Conservation (phyloP, 2,113 vertebrate species). For the Leptobrachium ailaonicum region DNA sequence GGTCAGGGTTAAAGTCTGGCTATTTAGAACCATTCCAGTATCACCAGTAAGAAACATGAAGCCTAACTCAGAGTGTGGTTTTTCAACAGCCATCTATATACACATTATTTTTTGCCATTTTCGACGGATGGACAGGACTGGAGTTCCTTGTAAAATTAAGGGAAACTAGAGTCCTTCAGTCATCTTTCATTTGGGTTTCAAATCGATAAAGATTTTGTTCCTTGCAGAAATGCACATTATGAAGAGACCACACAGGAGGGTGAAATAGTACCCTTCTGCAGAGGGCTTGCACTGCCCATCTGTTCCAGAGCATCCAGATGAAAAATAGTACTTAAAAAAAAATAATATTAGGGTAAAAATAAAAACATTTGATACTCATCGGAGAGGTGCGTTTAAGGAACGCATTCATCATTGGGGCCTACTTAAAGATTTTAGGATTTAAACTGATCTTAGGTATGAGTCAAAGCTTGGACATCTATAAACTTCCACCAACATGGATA, state of each 20-base stretch:
- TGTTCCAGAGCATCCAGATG: constrained; percentile 38
- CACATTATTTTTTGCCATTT: constrained; percentile 34
- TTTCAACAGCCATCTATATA: constrained; percentile 39
- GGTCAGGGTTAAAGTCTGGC: constrained; percentile 53
- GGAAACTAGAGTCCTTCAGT: constrained; percentile 45
- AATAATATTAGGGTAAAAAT: constrained; percentile 33
- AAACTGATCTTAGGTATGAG: not conserved
- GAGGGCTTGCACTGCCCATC: constrained; percentile 39
- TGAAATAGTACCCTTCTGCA: constrained; percentile 43
- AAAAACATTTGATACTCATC: constrained; percentile 28
- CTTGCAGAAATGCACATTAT: constrained; percentile 40
- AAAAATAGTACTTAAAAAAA: constrained; percentile 30
- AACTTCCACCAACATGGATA: too few relatives aligned
- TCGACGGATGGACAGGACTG: constrained; percentile 18
- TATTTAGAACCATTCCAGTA: constrained; percentile 54
- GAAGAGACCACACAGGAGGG: constrained; percentile 39
- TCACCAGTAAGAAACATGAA: constrained; percentile 47
- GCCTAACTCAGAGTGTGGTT: constrained; percentile 46
- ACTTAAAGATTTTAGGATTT: not conserved
- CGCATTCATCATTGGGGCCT: not conserved
- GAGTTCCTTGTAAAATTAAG: constrained; percentile 48
- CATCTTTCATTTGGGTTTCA: constrained; percentile 45
- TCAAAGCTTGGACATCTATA: not conserved
- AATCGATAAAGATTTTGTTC: constrained; percentile 43
- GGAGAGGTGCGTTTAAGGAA: constrained; percentile 3